A percentile compares a stretch with the other conserved stretches of the same genome.
phyloP scores from a whole-genome alignment of 2,888 invertebrate genomes.

The Hypsopygia costalis region DNA sequence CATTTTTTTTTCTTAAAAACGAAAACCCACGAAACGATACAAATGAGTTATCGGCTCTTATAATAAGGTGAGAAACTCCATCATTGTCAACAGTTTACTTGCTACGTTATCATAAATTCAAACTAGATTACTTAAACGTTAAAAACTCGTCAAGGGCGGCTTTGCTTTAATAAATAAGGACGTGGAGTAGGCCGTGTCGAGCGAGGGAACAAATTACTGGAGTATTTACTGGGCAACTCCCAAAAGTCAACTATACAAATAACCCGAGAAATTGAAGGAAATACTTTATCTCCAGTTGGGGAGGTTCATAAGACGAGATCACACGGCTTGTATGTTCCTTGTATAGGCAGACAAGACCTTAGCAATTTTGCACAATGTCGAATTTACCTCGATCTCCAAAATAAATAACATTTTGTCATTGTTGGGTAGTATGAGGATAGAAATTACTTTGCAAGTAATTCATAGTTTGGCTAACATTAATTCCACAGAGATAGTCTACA shows the following conservation, averaged over 20 bases:
- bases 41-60: slow-evolving; percentile 6
- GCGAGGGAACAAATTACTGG: slow-evolving; percentile 15
- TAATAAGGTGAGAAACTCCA: background rate
- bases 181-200: slow-evolving; percentile 3
- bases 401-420: too few species aligned
- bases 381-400: too few species aligned
- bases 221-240: slow-evolving; percentile 20
- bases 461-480: slow-evolving; percentile 1
- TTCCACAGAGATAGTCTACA: background rate
- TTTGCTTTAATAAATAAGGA: slow-evolving; percentile 17
- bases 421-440: too few species aligned
- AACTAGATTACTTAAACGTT: slow-evolving; percentile 11
- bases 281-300: slow-evolving; percentile 20
- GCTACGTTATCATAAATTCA: slow-evolving; percentile 9
- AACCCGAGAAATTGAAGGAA: slow-evolving; percentile 17
- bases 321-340: slow-evolving; percentile 13
- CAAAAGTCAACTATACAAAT: slow-evolving; percentile 18
- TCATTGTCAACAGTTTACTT: background rate
- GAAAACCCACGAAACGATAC: too few species aligned
- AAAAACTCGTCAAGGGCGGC: slow-evolving; percentile 7
- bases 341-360: too few species aligned
- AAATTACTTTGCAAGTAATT: slow-evolving; percentile 5
- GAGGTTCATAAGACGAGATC: slow-evolving; percentile 21
- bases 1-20: too few species aligned
- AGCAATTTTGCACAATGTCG: too few species aligned